Conservation (phyloP, 2,888 invertebrate species). For the Clivina fossor region DNA sequence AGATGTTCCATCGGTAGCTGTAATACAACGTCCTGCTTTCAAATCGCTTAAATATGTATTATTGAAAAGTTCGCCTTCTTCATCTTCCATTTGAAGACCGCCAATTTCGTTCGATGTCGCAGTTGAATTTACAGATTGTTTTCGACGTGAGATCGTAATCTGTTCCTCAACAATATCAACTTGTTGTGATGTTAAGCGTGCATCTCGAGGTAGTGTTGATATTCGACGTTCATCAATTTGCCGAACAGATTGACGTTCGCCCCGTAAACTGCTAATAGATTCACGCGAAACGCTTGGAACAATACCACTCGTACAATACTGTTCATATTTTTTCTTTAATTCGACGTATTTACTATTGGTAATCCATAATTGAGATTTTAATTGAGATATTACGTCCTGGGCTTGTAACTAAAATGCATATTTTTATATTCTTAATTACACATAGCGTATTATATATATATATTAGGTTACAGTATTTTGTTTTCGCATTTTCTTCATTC, state of each 20-base stretch:
- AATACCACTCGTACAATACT: slow-evolving; percentile 1
- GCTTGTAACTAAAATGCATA: slow-evolving; percentile 39
- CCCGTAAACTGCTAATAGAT: slow-evolving; percentile 13
- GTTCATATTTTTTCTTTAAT: slow-evolving; percentile 60
- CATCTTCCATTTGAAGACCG: slow-evolving; percentile 76
- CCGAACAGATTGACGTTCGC: background rate
- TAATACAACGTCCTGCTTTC: slow-evolving; percentile 59
- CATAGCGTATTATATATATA: no score
- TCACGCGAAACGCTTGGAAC: slow-evolving; percentile 22
- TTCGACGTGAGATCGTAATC: slow-evolving; percentile 43
- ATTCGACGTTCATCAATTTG: slow-evolving; percentile 27
- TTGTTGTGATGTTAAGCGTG: slow-evolving; percentile 4
- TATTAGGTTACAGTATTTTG: no score
- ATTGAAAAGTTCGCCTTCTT: slow-evolving; percentile 82
- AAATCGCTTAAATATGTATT: slow-evolving; percentile 74
- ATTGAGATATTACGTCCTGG: slow-evolving; percentile 53
- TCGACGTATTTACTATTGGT: slow-evolving; percentile 63
- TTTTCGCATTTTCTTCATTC: no score
- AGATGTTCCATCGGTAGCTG: slow-evolving; percentile 42
- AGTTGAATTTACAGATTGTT: slow-evolving; percentile 45
- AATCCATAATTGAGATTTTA: slow-evolving; percentile 63
- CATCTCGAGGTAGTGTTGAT: slow-evolving; percentile 37
- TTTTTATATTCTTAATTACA: no score
- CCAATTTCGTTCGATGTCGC: no score
- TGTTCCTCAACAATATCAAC: slow-evolving; percentile 42